A percentile compares a stretch with the other conserved stretches of the same genome.
Evolutionary conservation across 2,797 vertebrate species (phyloP).

Genomic region (Spondyliosoma cantharus): DNA sequence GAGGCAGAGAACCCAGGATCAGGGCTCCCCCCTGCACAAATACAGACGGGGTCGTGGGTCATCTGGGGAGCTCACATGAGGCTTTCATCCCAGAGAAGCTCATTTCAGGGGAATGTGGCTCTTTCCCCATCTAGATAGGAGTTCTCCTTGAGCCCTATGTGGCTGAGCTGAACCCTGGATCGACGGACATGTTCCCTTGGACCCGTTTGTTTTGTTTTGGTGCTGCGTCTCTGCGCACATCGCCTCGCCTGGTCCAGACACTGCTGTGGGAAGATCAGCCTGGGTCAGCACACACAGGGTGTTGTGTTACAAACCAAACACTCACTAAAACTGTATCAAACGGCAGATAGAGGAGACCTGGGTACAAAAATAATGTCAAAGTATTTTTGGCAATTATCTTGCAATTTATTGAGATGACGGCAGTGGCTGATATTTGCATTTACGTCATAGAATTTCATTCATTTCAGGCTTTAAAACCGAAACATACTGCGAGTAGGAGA

Average conservation of each 20-base stretch:
- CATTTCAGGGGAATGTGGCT: constrained; percentile 84
- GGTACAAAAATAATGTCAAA: constrained; percentile 43
- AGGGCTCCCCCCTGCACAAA: constrained; percentile 81
- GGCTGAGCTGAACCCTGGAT: constrained; percentile 75
- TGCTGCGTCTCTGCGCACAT: constrained; percentile 69
- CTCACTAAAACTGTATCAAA: constrained; percentile 76
- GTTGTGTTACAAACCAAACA: constrained; percentile 81
- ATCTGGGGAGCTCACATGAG: constrained; percentile 78
- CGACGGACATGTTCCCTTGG: constrained; percentile 75
- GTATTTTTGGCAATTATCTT: constrained; percentile 62
- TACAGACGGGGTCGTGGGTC: constrained; percentile 83
- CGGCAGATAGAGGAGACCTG: constrained; percentile 43
- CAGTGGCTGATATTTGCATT: constrained; percentile 3
- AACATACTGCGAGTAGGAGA: constrained; percentile 21
- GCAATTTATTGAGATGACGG: constrained; percentile 32
- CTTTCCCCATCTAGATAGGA: constrained; percentile 81
- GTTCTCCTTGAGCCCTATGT: constrained; percentile 71
- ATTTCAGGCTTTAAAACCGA: constrained; percentile 21
- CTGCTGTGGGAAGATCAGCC: constrained; percentile 80
- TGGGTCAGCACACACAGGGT: constrained; percentile 73
- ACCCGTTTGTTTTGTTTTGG: constrained; percentile 80
- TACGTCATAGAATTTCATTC: background rate
- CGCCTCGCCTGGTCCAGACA: constrained; percentile 62
- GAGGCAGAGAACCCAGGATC: constrained; percentile 79
- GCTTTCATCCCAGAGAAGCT: constrained; percentile 85